Base-by-base conservation (phyloP, 1,140 invertebrate genomes). In the Pomacea maculata region DNA sequence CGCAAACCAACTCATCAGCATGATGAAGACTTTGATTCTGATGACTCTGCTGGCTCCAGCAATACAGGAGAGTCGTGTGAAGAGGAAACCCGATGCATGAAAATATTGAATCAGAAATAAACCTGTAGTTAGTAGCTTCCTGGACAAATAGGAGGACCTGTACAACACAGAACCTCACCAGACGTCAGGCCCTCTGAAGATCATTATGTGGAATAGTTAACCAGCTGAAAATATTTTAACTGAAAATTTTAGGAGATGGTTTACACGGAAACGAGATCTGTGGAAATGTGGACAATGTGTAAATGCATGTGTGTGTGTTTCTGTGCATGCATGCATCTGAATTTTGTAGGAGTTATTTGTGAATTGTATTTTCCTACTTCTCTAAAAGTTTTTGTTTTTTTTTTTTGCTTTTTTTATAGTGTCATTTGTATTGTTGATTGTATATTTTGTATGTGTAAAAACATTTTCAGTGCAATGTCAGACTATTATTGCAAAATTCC, bases 1-100 rank as follows among this genome's bases (percentile, higher is more conserved):
- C 93, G 94, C 64, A 94, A 94, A 85, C 94, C 98, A 1, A 98
- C 97, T 34, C 97, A 98, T 78, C 67, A 75, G n/a, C 77, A 79
- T n/a, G 81, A 82, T 45, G 81, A 82, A n/a, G 81, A 75, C 25
- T 29, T 70, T 29, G 81, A 82, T 65, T 73, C 71, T 19, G 76
- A 78, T 45, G 81, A 82, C 34, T 70, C 65, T 15, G 75, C 77
- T 34, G 67, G 70, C 14, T 77, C 74, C 21, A 25, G n/a, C 57
- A 34, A 57, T n/a, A 76, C 25, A 52, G 29, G 10, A 15, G 67
- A 78, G 11, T 45, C n/a, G 14, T 14, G 52, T 14, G 74, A 75
- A 61, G 34, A 25, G 10, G 54, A 54, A 21, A 45, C 54, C 67
- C 6, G 29, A 21, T 14, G 67, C 67, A 15, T 70, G 67, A n/a